Conservation (phyloP, 2,113 vertebrate species). For the Salminus brasiliensis region DNA sequence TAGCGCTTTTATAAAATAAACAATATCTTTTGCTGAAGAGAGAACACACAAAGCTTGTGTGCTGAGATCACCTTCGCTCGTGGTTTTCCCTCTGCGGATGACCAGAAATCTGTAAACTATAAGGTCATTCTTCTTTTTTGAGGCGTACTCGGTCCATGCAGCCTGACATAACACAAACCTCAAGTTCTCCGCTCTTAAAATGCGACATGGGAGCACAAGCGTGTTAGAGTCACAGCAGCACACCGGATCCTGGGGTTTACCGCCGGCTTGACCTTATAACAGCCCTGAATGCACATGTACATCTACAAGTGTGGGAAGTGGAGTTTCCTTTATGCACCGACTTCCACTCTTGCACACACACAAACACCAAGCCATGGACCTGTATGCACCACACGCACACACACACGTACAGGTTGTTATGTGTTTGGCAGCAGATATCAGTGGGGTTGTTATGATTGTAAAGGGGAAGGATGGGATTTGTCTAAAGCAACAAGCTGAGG, state of each 20-base stretch:
- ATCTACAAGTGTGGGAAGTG: slow-evolving; percentile 27
- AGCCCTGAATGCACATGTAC: slow-evolving; percentile 45
- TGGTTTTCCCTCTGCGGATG: slow-evolving; percentile 4
- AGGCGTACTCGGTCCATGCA: neutral
- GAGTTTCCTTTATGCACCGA: slow-evolving; percentile 9
- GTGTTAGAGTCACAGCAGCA: neutral
- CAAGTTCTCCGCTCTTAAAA: neutral
- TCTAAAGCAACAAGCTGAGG: slow-evolving; percentile 35
- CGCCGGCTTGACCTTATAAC: slow-evolving; percentile 11
- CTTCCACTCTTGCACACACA: neutral
- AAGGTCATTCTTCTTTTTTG: slow-evolving; percentile 1
- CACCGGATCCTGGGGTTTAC: neutral
- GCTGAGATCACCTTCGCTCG: neutral
- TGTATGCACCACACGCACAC: neutral
- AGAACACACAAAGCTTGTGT: neutral
- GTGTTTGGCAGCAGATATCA: slow-evolving; percentile 16
- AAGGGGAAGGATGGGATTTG: slow-evolving; percentile 40
- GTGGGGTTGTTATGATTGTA: slow-evolving; percentile 31
- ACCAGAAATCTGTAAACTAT: slow-evolving; percentile 17
- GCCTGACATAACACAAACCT: neutral
- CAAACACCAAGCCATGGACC: neutral
- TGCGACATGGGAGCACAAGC: neutral
- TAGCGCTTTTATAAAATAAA: neutral
- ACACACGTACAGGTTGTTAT: neutral
- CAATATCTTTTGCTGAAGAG: neutral